A percentile compares a stretch with the other conserved stretches of the same genome.
These are phyloP conservation scores for Bradypus variegatus DNA, from an alignment of 2,797 vertebrate genomes.

Conservation along the genomic window DNA sequence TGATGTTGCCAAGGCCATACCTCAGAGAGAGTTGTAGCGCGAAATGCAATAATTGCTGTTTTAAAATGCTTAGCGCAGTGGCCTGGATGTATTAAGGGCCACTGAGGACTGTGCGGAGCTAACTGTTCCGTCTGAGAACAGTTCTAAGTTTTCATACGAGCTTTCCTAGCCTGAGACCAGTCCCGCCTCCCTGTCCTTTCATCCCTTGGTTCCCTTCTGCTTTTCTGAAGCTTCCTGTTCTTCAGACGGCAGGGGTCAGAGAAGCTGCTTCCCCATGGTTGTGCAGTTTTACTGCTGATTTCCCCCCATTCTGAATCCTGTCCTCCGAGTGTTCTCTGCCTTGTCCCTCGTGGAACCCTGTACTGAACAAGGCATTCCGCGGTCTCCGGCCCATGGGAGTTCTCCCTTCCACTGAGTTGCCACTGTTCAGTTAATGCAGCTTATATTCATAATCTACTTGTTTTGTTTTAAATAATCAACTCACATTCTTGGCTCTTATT, in stretches of 20 bases:
- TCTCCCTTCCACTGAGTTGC: not conserved
- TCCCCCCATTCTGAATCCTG: not conserved
- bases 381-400: rapidly evolving
- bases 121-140: not conserved
- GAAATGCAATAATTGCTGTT: not conserved
- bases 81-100: too few species aligned
- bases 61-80: not conserved
- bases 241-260: too few species aligned
- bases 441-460: not conserved
- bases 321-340: too few species aligned
- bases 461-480: not conserved
- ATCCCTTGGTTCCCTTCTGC: not conserved
- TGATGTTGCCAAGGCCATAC: not conserved
- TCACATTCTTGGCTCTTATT: not conserved
- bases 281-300: rapidly evolving
- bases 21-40: too few species aligned
- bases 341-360: too few species aligned
- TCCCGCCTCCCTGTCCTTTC: not conserved
- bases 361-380: rapidly evolving
- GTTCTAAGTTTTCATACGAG: not conserved
- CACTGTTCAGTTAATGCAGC: not conserved
- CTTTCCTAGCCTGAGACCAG: not conserved
- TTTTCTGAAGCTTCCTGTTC: not conserved
- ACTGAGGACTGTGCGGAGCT: rapidly evolving
- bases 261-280: not conserved